These are phyloP conservation scores for Cistogaster globosa DNA, from an alignment of 2,888 invertebrate species.

Conservation along the genomic window DNA sequence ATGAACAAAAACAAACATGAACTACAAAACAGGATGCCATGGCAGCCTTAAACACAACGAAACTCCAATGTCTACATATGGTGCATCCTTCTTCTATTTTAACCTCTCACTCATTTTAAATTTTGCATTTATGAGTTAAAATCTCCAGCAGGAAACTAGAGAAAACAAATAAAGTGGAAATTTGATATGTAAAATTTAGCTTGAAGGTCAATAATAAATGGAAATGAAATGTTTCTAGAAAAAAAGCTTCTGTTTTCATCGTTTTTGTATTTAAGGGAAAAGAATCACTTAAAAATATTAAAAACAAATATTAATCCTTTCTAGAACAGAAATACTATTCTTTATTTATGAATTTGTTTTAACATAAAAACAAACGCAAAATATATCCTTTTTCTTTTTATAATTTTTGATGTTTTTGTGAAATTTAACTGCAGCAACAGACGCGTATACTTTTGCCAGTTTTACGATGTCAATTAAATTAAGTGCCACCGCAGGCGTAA, in stretches of 20 bases:
- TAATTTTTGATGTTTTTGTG: conserved; percentile 37
- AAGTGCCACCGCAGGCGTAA: conserved; percentile 82
- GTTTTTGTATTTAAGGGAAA: conserved; percentile 38
- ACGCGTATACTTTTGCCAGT: conserved; percentile 49
- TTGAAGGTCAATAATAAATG: conserved; percentile 69
- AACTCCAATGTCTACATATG: conserved; percentile 33
- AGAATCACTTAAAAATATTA: conserved; percentile 69
- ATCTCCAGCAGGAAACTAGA: conserved; percentile 5
- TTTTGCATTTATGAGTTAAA: conserved; percentile 19
- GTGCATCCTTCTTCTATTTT: conserved; percentile 36
- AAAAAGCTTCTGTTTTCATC: conserved; percentile 21
- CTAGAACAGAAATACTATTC: conserved; percentile 14
- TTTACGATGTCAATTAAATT: conserved; percentile 83
- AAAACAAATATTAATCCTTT: conserved; percentile 75
- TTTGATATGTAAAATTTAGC: conserved; percentile 69
- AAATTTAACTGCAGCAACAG: conserved; percentile 55
- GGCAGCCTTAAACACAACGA: conserved; percentile 20
- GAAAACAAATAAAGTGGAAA: conserved; percentile 67
- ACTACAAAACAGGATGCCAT: conserved; percentile 49
- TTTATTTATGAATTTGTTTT: conserved; percentile 42
- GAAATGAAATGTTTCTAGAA: conserved; percentile 53
- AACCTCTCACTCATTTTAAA: background rate
- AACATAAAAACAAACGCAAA: conserved; percentile 68
- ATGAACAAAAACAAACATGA: conserved; percentile 20
- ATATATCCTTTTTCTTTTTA: conserved; percentile 34